Percentiles rank a stretch among this genome's conserved stretches.
Conservation (phyloP, 2,888 invertebrate genomes). For the Temnothorax ravouxi region DNA sequence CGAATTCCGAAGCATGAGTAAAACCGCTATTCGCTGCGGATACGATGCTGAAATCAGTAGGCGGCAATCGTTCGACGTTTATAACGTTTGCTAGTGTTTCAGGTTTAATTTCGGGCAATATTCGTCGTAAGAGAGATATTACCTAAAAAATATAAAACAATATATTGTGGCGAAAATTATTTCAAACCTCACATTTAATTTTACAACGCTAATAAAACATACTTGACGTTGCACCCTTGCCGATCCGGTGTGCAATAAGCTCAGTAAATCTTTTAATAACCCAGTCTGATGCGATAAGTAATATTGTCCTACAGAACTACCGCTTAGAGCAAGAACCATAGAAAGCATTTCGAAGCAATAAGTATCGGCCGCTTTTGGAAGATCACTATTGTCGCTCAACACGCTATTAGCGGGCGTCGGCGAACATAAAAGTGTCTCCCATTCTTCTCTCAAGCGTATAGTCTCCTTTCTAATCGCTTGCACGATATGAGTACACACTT, state of each 20-base stretch:
- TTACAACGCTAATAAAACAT: slow-evolving; percentile 59
- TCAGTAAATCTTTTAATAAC: slow-evolving; percentile 93
- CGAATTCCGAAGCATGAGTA: slow-evolving; percentile 86
- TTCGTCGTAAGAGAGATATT: slow-evolving; percentile 94
- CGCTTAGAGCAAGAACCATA: slow-evolving; percentile 97
- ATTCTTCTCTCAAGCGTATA: slow-evolving; percentile 94
- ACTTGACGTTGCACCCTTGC: slow-evolving; percentile 98
- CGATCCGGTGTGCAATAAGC: slow-evolving; percentile 96
- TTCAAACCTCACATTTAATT: background rate
- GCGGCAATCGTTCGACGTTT: slow-evolving; percentile 91
- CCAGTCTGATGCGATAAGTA: slow-evolving; percentile 96
- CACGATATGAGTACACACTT: slow-evolving; percentile 94
- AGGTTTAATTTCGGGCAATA: slow-evolving; percentile 96
- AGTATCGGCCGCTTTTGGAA: slow-evolving; percentile 91
- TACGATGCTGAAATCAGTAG: slow-evolving; percentile 92
- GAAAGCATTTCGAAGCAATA: slow-evolving; percentile 99
- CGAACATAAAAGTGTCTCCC: slow-evolving; percentile 91
- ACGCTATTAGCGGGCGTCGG: slow-evolving; percentile 85
- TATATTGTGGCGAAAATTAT: background rate
- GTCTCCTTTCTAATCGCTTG: slow-evolving; percentile 97
- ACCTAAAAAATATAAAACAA: slow-evolving; percentile 86
- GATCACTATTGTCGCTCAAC: slow-evolving; percentile 86
- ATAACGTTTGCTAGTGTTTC: slow-evolving; percentile 93
- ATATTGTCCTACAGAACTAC: slow-evolving; percentile 95
- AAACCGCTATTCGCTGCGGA: slow-evolving; percentile 87